phyloP scores from a whole-genome alignment of 2,797 vertebrate genomes.

The Ceyx erithaca region DNA sequence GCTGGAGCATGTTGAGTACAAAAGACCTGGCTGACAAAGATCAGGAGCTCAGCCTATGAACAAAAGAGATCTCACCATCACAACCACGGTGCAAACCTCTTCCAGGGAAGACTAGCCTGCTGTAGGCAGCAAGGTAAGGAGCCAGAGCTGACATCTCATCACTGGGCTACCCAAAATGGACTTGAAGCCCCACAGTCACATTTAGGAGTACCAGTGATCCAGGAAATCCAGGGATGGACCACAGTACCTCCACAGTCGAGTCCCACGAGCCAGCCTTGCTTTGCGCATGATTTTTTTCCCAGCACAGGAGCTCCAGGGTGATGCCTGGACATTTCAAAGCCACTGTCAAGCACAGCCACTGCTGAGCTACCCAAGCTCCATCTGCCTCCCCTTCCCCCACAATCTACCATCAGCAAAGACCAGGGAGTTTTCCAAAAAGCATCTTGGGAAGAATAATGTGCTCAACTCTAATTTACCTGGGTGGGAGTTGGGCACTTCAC shows the following conservation, averaged over 20 bases:
- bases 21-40: background rate
- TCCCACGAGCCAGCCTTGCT: background rate
- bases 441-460: background rate
- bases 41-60: background rate
- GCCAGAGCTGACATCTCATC: background rate
- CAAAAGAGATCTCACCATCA: background rate
- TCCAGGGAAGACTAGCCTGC: background rate
- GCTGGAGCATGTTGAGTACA: accelerated
- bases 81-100: background rate
- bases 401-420: background rate
- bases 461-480: background rate
- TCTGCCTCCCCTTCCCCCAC: background rate
- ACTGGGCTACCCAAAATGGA: accelerated
- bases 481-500: background rate
- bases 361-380: background rate
- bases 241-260: background rate
- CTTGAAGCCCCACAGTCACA: background rate
- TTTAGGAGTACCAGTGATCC: accelerated
- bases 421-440: background rate
- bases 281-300: background rate
- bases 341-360: background rate
- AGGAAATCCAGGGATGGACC: background rate
- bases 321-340: background rate
- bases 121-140: background rate
- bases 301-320: background rate